Base-by-base conservation (phyloP, 2,113 vertebrate species). In the Gavialis gangeticus region DNA sequence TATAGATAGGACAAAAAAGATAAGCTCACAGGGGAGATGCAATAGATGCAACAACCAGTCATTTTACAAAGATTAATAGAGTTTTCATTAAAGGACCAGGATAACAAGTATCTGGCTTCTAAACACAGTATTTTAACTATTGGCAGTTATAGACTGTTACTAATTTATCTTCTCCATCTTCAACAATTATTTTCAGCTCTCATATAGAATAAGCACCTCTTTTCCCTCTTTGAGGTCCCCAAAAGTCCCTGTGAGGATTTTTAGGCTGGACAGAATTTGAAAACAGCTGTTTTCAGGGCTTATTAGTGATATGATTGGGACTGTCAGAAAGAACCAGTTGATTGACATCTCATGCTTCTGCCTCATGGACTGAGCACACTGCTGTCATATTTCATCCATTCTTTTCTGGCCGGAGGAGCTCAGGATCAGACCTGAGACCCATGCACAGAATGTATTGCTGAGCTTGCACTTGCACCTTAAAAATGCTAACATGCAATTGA, bases 271-370 rank as follows among this genome's bases (percentile, higher is more conserved):
- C 85, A 66, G 14, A 28, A 66, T 87, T 87, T n/a, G 93, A 77
- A 93, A 93, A 95, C 80, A 95, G 58, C 66, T 86, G 94, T 96
- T 94, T 96, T 90, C 85, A 94, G 93, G 96, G 82, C 78, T 96
- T 96, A 85, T 93, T 91, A 75, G 22, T 94, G 57, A 82, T 93
- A 85, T 97, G 95, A 87, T 94, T 94, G 93, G 95, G 93, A 81
- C 87, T 97, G 95, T 85, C 57, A 94, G 87, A 94, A 95, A 76
- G 64, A 87, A 21, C 37, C 85, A 86, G 27, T 62, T 97, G 91
- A 97, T 91, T 93, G 93, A 94, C 86, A 92, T 84, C 25, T 92
- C 89, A 77, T 91, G 55, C 93, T 96, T 84, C 89, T 91, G 95
- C 22, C 57, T 27, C 28, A 28, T 8, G 4, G 27, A 66, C 78